These are phyloP conservation scores for Daphoenositta chrysoptera DNA, from an alignment of 2,113 vertebrate genomes.

Conservation along the genomic window DNA sequence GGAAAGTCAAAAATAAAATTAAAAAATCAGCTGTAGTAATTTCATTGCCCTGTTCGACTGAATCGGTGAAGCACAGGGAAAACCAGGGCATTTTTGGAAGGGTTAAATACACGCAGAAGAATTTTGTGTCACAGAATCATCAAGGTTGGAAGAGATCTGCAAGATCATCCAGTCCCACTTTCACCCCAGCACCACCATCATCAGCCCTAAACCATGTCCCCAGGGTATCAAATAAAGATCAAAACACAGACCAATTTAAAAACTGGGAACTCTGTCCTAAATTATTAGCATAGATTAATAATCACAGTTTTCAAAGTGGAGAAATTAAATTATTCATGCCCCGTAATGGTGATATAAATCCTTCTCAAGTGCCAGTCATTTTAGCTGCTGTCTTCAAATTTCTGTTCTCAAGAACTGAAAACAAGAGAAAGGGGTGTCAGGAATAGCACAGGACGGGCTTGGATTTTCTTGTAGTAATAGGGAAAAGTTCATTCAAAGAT, in stretches of 20 bases:
- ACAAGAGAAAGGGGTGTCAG: background rate
- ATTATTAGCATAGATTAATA: background rate
- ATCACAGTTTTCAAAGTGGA: background rate
- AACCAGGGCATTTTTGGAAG: background rate
- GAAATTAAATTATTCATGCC: background rate
- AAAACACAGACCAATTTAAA: background rate
- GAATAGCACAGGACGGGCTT: background rate
- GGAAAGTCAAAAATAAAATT: background rate
- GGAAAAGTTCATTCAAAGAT: background rate
- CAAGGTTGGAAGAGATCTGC: background rate
- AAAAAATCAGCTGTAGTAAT: background rate
- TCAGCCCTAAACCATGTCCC: background rate
- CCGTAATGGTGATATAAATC: background rate
- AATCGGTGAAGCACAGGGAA: background rate
- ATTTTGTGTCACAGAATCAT: background rate
- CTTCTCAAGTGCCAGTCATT: background rate
- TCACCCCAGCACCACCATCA: background rate
- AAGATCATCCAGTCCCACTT: background rate
- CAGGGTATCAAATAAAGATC: background rate
- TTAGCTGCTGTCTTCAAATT: background rate
- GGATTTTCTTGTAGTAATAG: background rate
- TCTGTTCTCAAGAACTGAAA: background rate
- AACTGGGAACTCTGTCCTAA: background rate
- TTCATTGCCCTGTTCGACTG: background rate
- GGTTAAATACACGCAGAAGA: background rate